Base-by-base conservation (phyloP, 2,888 invertebrate genomes). In the Osedax frankpressi region DNA sequence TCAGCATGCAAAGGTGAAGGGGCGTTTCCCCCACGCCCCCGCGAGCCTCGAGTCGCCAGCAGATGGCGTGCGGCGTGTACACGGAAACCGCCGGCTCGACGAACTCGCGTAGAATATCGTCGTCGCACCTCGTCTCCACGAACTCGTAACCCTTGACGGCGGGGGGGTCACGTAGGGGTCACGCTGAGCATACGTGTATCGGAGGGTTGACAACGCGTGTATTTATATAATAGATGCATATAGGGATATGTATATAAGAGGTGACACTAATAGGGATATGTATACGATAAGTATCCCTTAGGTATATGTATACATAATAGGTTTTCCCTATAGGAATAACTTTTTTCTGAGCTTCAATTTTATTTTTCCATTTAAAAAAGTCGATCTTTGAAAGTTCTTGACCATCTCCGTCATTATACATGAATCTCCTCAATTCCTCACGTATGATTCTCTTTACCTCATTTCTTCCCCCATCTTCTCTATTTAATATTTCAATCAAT, bases 21-120 rank as follows among this genome's bases (percentile, higher is more conserved):
- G 96, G 86, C 2, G 92, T 93, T 86, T 98, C 97, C 0, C 97
- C 97, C 0, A 97, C 87, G 0, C 94, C 92, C 0, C 97, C 97
- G 14, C 97, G 88, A 82, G 92, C 93, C 81, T 93, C 92, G 91
- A 98, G 92, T 84, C 94, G 93, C 97, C 97, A 98, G 83, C 96
- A 95, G 0, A 94, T 94, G 77, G 91, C 81, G 76, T 86, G 86
- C 60, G 74, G 78, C 25, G 75, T 73, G 71, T 81, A 77, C 75
- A 44, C 74, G 28, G 79, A 80, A 74, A 81, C 81, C 24, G 78
- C 75, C 65, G 79, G 77, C 26, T 79, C 78, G 29, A 77, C 76
- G 73, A 75, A 81, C 30, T 80, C 79, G 11, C 75, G 72, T 14
- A 79, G 71, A 14, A 80, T 65, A 71, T 80, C 78, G 29, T 77